These are phyloP conservation scores for Agraylea sexmaculata DNA, from an alignment of 1,140 invertebrate species.

Conservation along the genomic window DNA sequence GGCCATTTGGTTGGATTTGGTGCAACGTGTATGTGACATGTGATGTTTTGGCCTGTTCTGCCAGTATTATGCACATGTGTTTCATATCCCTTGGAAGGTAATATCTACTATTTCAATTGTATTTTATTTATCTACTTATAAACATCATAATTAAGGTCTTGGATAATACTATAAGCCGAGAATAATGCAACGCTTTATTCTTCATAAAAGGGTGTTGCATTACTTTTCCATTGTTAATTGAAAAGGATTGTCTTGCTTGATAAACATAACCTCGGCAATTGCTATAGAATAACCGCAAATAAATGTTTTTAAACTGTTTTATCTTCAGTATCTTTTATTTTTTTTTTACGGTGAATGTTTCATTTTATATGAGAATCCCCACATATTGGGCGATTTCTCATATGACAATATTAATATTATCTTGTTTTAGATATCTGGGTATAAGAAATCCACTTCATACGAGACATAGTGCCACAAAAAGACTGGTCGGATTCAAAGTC, in stretches of 20 bases:
- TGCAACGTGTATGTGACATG: constrained; percentile 90
- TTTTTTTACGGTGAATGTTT: not conserved
- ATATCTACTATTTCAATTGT: too few species aligned
- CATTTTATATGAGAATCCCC: not conserved
- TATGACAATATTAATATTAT: not conserved
- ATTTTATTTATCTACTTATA: not conserved
- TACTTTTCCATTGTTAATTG: too few species aligned
- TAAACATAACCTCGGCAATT: too few species aligned
- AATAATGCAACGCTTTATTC: too few species aligned
- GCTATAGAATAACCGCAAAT: too few species aligned
- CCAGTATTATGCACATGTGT: constrained; percentile 95
- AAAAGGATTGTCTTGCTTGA: too few species aligned
- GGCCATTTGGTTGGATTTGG: constrained; percentile 77
- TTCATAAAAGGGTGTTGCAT: too few species aligned
- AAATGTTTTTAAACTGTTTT: too few species aligned
- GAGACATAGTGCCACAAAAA: constrained; percentile 61
- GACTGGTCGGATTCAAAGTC: constrained; percentile 70
- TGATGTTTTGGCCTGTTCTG: constrained; percentile 88
- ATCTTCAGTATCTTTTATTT: too few species aligned
- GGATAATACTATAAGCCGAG: too few species aligned
- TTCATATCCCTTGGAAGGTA: constrained; percentile 82
- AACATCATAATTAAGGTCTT: too few species aligned
- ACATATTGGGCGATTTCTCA: not conserved
- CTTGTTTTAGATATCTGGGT: constrained; percentile 61
- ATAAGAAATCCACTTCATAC: constrained; percentile 82